phyloP scores from a whole-genome alignment of 2,888 invertebrate species.

The Philonicus albiceps region DNA sequence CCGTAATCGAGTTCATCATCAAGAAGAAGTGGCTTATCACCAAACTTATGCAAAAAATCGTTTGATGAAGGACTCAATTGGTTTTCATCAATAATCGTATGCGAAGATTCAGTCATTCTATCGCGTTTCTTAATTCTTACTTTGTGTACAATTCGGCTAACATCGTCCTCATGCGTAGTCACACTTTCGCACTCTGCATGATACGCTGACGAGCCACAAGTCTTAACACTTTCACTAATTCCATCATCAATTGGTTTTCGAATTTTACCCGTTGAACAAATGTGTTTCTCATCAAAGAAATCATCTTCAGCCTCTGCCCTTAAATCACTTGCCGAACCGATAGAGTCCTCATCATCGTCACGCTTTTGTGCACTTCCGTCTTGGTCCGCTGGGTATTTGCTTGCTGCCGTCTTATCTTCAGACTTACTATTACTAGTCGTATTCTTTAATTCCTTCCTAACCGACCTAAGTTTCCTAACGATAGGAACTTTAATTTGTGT shows the following conservation, averaged over 20 bases:
- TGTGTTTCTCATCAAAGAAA: conserved; percentile 62
- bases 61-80: conserved; percentile 64
- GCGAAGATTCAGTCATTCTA: conserved; percentile 55
- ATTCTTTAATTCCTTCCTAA: conserved; percentile 55
- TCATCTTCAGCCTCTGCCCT: conserved; percentile 66
- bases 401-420: neutral
- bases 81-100: conserved; percentile 62
- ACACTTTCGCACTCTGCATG: conserved; percentile 78
- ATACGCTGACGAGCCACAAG: conserved; percentile 74
- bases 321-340: conserved; percentile 76
- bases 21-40: conserved; percentile 76
- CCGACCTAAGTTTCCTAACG: conserved; percentile 65
- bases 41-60: conserved; percentile 78
- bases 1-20: conserved; percentile 80
- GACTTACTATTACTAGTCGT: conserved; percentile 33
- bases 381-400: conserved; percentile 47
- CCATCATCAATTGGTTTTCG: conserved; percentile 63
- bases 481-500: conserved; percentile 60
- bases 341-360: conserved; percentile 72
- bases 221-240: conserved; percentile 71
- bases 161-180: conserved; percentile 70
- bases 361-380: conserved; percentile 53
- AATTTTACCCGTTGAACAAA: conserved; percentile 54
- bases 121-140: conserved; percentile 65
- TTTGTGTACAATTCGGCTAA: conserved; percentile 65